Base-by-base conservation (phyloP, 2,113 vertebrate genomes). In the Xenus cinereus region DNA sequence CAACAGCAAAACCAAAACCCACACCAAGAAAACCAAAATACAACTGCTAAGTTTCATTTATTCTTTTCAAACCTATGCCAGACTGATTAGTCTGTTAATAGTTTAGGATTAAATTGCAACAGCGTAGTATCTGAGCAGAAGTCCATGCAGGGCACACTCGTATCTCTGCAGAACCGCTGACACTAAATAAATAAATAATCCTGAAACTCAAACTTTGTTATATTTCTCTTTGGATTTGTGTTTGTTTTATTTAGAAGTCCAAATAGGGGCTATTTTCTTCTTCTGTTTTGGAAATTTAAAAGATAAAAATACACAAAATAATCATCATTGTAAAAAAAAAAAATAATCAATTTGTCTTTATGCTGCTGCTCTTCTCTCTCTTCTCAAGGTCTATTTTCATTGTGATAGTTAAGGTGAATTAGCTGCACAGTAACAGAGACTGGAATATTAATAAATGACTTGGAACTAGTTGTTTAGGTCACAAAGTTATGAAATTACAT, bases 141-240 rank as follows among this genome's bases (percentile, higher is more conserved):
- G 72, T 11, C n/a, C 12, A 46, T 15, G 33, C 15, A 63, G n/a
- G 18, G 27, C 33, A 62, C 0, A 1, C 5, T 74, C 1, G 0
- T 11, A 14, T 66, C 7, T 56, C 18, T 62, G 2, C 30, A 66
- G 41, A 67, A 67, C 19, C n/a, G 11, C 27, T 76, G 6, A 41
- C 12, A n/a, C 12, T 53, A 39, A 72, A 68, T 11, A 89, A 68
- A 48, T 19, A 54, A 37, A 19, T 14, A 56, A 37, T 6, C 14
- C 23, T 33, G 14, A 63, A 82, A 27, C 14, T 27, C 26, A 56
- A 51, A 32, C 6, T 3, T 68, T 41, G 20, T 26, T 71, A 5
- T 23, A 18, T 56, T 77, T 74, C 21, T 39, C 16, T 80, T 62
- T 74, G 45, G 7, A 54, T 33, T 76, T 39, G 3, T 33, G 4